These are phyloP conservation scores for Nemurella pictetii DNA, from an alignment of 2,888 invertebrate genomes.

Conservation along the genomic window DNA sequence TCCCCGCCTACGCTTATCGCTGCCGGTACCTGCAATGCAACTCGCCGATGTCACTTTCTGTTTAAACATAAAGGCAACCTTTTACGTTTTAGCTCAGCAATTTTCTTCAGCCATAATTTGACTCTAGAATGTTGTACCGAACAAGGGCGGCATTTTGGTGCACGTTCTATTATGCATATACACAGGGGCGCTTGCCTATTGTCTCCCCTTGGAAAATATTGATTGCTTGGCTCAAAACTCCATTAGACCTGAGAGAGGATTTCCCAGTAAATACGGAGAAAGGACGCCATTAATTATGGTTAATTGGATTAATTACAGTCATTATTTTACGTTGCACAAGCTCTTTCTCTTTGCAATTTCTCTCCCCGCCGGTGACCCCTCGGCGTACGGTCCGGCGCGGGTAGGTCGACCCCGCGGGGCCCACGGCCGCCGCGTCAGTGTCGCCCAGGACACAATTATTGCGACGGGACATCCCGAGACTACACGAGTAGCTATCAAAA, in stretches of 20 bases:
- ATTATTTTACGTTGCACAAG: conserved; percentile 52
- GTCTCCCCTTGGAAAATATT: conserved; percentile 36
- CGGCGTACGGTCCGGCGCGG: not conserved
- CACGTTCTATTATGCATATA: conserved; percentile 13
- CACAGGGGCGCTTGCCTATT: conserved; percentile 11
- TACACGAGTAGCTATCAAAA: conserved; percentile 22
- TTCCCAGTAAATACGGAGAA: conserved; percentile 55
- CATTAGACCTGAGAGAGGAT: conserved; percentile 51
- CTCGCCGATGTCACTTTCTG: not conserved
- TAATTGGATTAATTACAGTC: conserved; percentile 60
- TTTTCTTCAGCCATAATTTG: conserved; percentile 6
- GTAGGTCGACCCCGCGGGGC: conserved; percentile 14
- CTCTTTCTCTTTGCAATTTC: conserved; percentile 32
- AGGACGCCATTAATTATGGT: conserved; percentile 58
- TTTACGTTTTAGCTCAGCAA: not conserved
- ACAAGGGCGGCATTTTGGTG: not conserved
- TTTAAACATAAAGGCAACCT: not conserved
- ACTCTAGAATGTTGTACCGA: conserved; percentile 3
- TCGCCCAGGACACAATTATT: conserved; percentile 42
- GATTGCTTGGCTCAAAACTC: conserved; percentile 53
- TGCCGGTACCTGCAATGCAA: too few species aligned
- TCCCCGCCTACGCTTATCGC: not conserved
- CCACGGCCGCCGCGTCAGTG: conserved; percentile 40
- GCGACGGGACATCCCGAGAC: conserved; percentile 31
- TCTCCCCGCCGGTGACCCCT: conserved; percentile 36